Evolutionary conservation across 1,140 invertebrate genomes (phyloP).

Genomic region (Meteorus sp.): DNA sequence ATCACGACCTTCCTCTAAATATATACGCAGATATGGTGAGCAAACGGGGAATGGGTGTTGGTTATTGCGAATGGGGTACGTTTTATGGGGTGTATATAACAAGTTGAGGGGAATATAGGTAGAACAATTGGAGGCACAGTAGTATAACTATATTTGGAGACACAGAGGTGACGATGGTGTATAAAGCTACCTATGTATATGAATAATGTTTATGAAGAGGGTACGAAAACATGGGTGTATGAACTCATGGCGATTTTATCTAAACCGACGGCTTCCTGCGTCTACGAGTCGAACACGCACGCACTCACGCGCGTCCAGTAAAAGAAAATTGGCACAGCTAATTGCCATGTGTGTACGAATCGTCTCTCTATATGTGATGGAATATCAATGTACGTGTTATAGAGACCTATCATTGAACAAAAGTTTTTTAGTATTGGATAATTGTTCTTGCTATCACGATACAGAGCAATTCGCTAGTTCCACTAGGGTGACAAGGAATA

Average conservation of each 20-base stretch:
- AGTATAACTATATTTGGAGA: not conserved
- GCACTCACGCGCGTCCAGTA: no score
- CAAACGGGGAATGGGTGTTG: conserved; percentile 38
- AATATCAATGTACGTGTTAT: no score
- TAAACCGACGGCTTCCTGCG: conserved; percentile 54
- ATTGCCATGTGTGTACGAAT: no score
- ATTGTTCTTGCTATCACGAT: no score
- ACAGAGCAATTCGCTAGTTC: no score
- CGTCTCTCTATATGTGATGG: no score
- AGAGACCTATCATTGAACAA: no score
- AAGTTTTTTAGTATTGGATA: no score
- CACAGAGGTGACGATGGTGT: no score
- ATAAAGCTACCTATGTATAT: no score
- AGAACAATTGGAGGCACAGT: not conserved
- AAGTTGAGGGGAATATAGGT: conserved; percentile 29
- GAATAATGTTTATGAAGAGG: not conserved
- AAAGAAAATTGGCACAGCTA: no score
- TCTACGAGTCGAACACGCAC: conserved; percentile 18
- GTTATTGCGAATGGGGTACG: conserved; percentile 48
- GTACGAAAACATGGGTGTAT: conserved; percentile 24
- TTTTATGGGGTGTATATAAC: conserved; percentile 56
- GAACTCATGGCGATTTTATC: conserved; percentile 47
- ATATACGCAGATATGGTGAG: not conserved
- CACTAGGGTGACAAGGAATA: no score
- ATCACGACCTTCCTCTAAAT: conserved; percentile 31